Evolutionary conservation across 2,113 vertebrate genomes (phyloP), one percentile per base, ranked within the genome.

Genomic region (Haemorhous mexicanus): DNA sequence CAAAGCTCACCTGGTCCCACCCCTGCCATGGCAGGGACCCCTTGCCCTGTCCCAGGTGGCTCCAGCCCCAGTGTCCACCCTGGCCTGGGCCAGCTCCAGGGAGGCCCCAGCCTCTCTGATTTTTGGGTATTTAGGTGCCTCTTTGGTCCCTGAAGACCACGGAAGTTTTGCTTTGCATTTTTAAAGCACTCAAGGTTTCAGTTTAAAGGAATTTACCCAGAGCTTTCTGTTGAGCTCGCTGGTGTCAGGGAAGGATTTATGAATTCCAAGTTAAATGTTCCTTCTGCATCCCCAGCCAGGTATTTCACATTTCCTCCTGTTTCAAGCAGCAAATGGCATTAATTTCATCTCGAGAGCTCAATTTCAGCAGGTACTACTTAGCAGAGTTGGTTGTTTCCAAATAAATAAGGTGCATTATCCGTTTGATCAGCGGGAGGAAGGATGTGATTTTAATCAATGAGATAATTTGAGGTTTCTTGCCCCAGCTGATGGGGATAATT

Each of bases 1-100:
- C 7, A 23, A 5, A 20, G 26, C 6, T 10, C 43, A 5, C 9
- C 26, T 0, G n/a, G n/a, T 32, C 0, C 2, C 56, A 24, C 24
- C 75, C 56, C 49, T 28, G 33, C 64, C 84, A 2, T 33, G 56
- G 39, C 84, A 63, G 84, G 49, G 75, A 63, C 66, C 21, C 49
- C 26, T 81, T 0, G 21, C 58, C 16, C 13, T 7, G 11, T 5
- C 53, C 64, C 75, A 47, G 47, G 74, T 0, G 22, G 56, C 35
- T 49, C 85, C 84, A 12, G 20, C 17, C 35, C 32, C 5, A 5
- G 6, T 8, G 15, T n/a, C 47, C 76, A 23, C 0, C 67, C 66
- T 41, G 66, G n/a, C 47, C 41, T 20, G 0, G 75, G 50, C 0
- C 43, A 22, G 26, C 56, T 1, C 32, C 86, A 59, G 52, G 68